These are phyloP conservation scores for Coccyzus lansbergi DNA, from an alignment of 2,797 vertebrate genomes.

Conservation along the genomic window DNA sequence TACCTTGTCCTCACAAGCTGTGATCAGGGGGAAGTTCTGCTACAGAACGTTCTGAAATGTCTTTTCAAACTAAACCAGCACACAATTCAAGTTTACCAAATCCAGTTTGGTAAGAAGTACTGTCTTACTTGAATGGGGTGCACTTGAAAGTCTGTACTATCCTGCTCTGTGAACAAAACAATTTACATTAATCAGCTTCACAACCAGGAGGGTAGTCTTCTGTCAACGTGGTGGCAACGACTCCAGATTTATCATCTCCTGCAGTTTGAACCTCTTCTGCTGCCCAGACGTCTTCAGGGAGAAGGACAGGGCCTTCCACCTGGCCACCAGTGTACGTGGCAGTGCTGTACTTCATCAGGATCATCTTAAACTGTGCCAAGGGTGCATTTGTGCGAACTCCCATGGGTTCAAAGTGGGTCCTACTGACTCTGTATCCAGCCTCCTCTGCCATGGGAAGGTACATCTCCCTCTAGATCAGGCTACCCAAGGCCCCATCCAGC, in stretches of 20 bases:
- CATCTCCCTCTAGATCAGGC: too few species aligned
- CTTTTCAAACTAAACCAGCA: background rate
- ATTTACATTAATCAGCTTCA: background rate
- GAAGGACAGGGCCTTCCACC: conserved; percentile 64
- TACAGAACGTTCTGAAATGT: background rate
- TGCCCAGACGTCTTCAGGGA: conserved; percentile 55
- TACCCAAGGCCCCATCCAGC: too few species aligned
- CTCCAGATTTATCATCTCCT: background rate
- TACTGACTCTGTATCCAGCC: conserved; percentile 93
- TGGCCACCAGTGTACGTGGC: conserved; percentile 81
- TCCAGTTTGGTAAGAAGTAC: background rate
- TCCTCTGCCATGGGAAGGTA: conserved; percentile 48
- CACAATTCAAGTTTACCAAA: background rate
- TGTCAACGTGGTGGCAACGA: fast-evolving
- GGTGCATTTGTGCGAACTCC: conserved; percentile 92
- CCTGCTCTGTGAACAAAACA: background rate
- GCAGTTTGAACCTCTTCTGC: conserved; percentile 60
- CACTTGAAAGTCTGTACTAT: background rate
- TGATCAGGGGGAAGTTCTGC: background rate
- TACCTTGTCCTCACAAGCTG: background rate
- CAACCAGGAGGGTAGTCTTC: background rate
- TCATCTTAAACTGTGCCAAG: conserved; percentile 88
- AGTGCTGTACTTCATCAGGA: conserved; percentile 91
- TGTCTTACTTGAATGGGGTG: background rate
- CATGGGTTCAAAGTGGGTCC: conserved; percentile 97